These are phyloP conservation scores for Endotricha flammealis DNA, from an alignment of 2,888 invertebrate genomes.

Conservation along the genomic window DNA sequence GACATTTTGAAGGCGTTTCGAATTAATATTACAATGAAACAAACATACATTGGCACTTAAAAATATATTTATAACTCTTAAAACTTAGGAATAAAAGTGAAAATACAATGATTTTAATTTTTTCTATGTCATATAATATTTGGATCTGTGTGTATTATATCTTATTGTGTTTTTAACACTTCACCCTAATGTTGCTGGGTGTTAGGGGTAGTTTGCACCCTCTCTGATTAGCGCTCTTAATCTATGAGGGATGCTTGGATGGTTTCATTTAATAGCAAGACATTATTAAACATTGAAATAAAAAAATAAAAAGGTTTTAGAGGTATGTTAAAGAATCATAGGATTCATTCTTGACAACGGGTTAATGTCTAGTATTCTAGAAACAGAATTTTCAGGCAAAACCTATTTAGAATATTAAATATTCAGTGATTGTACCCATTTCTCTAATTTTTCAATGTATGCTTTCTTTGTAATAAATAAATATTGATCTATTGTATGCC, in stretches of 20 bases:
- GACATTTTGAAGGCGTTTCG: slow-evolving; percentile 75
- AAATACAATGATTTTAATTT: slow-evolving; percentile 16
- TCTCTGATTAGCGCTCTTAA: slow-evolving; percentile 73
- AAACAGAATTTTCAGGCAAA: no score
- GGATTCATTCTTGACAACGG: no score
- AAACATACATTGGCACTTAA: slow-evolving; percentile 10
- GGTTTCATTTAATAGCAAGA: slow-evolving; percentile 30
- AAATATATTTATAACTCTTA: slow-evolving; percentile 17
- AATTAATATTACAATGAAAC: slow-evolving; percentile 49
- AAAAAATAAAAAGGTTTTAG: no score
- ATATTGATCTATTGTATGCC: no score
- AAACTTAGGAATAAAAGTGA: slow-evolving; percentile 21
- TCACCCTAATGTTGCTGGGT: slow-evolving; percentile 53
- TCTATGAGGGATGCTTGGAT: slow-evolving; percentile 61
- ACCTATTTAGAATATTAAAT: no score
- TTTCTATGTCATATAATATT: slow-evolving; percentile 1
- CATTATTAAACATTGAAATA: no score
- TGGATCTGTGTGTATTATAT: slow-evolving; percentile 45
- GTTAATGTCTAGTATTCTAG: no score
- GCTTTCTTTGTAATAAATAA: no score
- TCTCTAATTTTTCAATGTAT: no score
- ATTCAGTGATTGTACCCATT: no score
- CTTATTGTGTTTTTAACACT: slow-evolving; percentile 76
- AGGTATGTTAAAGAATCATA: no score
- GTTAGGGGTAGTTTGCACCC: slow-evolving; percentile 66